Conservation (phyloP, 1,140 invertebrate genomes). For the Sarcophaga peregrina region DNA sequence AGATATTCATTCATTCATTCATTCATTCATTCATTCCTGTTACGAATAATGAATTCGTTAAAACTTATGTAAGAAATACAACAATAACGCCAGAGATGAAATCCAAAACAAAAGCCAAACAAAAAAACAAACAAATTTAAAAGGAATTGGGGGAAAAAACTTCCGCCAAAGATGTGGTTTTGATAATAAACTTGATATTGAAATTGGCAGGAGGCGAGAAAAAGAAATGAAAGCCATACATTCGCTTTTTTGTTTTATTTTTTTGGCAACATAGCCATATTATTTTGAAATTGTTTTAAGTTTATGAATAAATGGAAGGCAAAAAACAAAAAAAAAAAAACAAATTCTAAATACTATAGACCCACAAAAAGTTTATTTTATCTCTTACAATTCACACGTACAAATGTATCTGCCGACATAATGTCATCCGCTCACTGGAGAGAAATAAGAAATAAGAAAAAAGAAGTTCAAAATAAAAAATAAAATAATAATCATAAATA, state of each 20-base stretch:
- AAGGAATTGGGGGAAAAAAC: not conserved
- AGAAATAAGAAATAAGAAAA: not conserved
- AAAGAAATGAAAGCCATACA: not conserved
- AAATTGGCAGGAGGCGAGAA: not conserved
- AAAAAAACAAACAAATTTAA: not conserved
- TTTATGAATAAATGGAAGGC: not conserved
- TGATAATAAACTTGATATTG: slow-evolving; percentile 31
- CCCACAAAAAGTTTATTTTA: not conserved
- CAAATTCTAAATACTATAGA: not conserved
- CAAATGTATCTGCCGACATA: not conserved
- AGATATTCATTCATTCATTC: not conserved
- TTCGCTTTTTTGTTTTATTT: not conserved
- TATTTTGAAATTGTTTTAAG: not conserved
- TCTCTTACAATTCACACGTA: not conserved
- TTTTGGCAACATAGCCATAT: slow-evolving; percentile 14
- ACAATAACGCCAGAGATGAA: not conserved
- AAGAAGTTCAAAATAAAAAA: not conserved
- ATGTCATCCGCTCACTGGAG: slow-evolving; percentile 2
- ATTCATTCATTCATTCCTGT: not conserved
- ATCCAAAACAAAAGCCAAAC: not conserved
- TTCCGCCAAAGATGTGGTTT: slow-evolving; percentile 36
- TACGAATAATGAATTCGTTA: slow-evolving; percentile 45
- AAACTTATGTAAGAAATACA: slow-evolving; percentile 26
- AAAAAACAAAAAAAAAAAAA: not conserved
- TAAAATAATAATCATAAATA: not conserved